Evolutionary conservation across 2,113 vertebrate genomes (phyloP), one percentile per base, ranked within the genome.

Genomic region (Grammomys dolichurus): DNA sequence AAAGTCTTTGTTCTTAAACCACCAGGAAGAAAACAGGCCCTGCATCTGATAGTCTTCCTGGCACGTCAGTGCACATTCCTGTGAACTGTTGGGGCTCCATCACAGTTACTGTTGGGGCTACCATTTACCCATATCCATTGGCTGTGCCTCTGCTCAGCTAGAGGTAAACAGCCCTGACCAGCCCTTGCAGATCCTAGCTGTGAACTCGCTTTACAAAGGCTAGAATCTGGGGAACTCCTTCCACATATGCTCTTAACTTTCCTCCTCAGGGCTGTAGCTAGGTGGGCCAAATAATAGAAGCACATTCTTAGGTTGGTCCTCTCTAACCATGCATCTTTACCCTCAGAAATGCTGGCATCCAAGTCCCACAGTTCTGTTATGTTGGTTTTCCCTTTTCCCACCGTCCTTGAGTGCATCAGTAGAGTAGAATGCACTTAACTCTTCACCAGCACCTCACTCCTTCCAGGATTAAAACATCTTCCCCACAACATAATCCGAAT

Each of bases 391-490:
- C 75, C 13, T 40, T 31, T 94, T 91, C 51, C 46, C 12, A 80
- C 76, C 17, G 70, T 54, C 65, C 31, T 81, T 69, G 78, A 78
- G 31, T 58, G 88, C 80, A 89, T 92, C 46, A 90, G 46, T 90
- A 6, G 6, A 87, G n/a, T 80, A 77, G 78, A 89, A 63, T 76
- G 72, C 76, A 46, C 31, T 81, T 91, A 91, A 43, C 56, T 91
- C 73, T 91, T 89, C 51, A 54, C 1, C 76, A 70, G 48, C 22
- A 56, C 87, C 36, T 22, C 70, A 43, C 91, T 93, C 33, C 10
- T 63, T 87, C 75, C 1, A 90, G 33, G 36, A 92, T 93, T 95
- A 91, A n/a, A 82, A 81, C 14, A 90, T 58, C 56, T 87, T 13
- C 67, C 54, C 40, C 58, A 33, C 46, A 89, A 6, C 89, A 63